A percentile compares a stretch with the other conserved stretches of the same genome.
Conservation (phyloP, 2,113 vertebrate species). For the Ursus arctos region DNA sequence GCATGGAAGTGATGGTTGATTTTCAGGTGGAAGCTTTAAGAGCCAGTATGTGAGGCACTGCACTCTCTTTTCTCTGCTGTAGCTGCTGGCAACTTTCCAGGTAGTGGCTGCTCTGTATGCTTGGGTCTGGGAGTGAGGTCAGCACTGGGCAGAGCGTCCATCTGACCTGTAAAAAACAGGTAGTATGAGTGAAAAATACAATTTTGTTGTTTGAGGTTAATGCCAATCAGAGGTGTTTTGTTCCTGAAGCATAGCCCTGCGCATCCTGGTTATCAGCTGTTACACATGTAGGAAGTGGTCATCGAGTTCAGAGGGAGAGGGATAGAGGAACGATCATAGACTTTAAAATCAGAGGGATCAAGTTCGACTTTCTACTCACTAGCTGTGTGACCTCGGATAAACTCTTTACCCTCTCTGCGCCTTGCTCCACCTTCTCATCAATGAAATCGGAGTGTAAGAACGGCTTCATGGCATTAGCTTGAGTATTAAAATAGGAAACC, state of each 20-base stretch:
- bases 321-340: background rate
- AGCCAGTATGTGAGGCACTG: background rate
- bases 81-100: background rate
- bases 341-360: background rate
- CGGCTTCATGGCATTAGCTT: background rate
- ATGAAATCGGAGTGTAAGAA: background rate
- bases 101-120: background rate
- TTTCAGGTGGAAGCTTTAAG: background rate
- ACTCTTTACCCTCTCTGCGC: background rate
- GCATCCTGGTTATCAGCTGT: background rate
- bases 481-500: background rate
- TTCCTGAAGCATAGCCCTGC: background rate
- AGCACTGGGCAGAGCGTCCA: background rate
- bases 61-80: background rate
- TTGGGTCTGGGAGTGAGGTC: background rate
- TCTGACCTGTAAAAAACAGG: background rate
- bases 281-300: background rate
- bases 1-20: background rate
- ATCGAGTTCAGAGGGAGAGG: background rate
- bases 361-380: background rate
- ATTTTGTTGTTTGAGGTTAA: background rate
- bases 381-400: background rate
- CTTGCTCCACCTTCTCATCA: background rate
- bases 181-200: background rate
- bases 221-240: background rate